Evolutionary conservation across 2,888 invertebrate species (phyloP).

Genomic region (Aromia moschata): DNA sequence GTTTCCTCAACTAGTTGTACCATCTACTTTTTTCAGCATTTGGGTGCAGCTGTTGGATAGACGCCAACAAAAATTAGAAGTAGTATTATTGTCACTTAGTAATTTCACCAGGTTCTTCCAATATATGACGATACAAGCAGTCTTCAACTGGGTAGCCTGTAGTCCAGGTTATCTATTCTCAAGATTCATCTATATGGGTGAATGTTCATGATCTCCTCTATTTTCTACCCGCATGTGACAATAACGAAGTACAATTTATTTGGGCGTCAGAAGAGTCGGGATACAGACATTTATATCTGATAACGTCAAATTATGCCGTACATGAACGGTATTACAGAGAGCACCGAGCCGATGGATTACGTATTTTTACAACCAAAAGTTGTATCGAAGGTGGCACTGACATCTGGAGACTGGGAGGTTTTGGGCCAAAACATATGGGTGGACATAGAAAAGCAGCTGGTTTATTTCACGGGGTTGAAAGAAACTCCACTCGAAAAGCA

Average conservation of each 20-base stretch:
- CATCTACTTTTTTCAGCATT: slow-evolving; percentile 71
- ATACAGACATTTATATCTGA: slow-evolving; percentile 85
- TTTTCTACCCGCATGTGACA: slow-evolving; percentile 72
- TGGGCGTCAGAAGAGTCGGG: slow-evolving; percentile 95
- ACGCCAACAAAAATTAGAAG: slow-evolving; percentile 83
- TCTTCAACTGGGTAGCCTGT: slow-evolving; percentile 60
- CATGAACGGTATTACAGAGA: slow-evolving; percentile 67
- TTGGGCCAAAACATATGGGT: slow-evolving; percentile 88
- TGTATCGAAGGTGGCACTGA: slow-evolving; percentile 77
- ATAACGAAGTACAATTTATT: slow-evolving; percentile 70
- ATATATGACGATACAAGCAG: slow-evolving; percentile 62
- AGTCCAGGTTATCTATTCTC: slow-evolving; percentile 70
- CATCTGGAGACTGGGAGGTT: slow-evolving; percentile 94
- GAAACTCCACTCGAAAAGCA: slow-evolving; percentile 94
- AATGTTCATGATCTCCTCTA: slow-evolving; percentile 92
- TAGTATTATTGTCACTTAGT: slow-evolving; percentile 82
- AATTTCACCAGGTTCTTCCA: slow-evolving; percentile 74
- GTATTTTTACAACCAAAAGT: slow-evolving; percentile 70
- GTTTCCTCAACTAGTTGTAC: no score
- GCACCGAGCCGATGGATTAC: slow-evolving; percentile 64
- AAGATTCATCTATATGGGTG: slow-evolving; percentile 85
- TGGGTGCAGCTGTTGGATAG: slow-evolving; percentile 93
- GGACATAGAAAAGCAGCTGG: slow-evolving; percentile 78
- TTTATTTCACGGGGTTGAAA: slow-evolving; percentile 90
- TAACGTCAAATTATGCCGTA: slow-evolving; percentile 70